Evolutionary conservation across 2,113 vertebrate species (phyloP).

Genomic region (Sphyrna mokarran): DNA sequence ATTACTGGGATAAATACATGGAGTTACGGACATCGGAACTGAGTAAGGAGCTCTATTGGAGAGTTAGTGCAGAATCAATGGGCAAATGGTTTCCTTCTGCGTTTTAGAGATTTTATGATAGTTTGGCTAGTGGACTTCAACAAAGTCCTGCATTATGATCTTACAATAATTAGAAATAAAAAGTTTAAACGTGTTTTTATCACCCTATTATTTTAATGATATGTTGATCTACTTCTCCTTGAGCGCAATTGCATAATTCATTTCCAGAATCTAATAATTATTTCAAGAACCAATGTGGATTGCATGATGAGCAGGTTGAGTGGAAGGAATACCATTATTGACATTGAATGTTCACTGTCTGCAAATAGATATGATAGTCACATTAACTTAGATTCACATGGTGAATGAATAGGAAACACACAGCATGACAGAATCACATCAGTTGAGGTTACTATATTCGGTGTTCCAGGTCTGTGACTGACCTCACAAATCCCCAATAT

Average conservation of each 20-base stretch:
- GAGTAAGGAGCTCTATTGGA: no score
- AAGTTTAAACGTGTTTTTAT: not conserved
- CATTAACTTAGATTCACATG: not conserved
- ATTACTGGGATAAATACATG: no score
- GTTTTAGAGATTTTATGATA: constrained; percentile 5
- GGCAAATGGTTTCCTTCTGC: no score
- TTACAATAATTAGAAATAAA: not conserved
- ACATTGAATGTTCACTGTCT: not conserved
- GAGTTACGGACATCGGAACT: no score
- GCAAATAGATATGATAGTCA: not conserved
- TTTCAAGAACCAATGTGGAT: not conserved
- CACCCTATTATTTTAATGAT: not conserved
- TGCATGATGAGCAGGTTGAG: not conserved
- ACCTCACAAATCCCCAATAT: constrained; percentile 15
- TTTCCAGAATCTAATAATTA: not conserved
- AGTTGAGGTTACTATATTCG: not conserved
- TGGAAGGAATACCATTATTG: not conserved
- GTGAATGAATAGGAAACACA: not conserved
- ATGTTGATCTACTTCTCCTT: not conserved
- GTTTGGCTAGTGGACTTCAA: constrained; percentile 51
- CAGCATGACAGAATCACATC: not conserved
- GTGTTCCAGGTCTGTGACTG: constrained; percentile 2
- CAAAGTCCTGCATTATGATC: constrained; percentile 37
- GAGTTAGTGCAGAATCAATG: no score
- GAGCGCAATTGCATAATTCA: not conserved